Base-by-base conservation (phyloP, 2,797 vertebrate genomes). In the Ambastaia sidthimunki region DNA sequence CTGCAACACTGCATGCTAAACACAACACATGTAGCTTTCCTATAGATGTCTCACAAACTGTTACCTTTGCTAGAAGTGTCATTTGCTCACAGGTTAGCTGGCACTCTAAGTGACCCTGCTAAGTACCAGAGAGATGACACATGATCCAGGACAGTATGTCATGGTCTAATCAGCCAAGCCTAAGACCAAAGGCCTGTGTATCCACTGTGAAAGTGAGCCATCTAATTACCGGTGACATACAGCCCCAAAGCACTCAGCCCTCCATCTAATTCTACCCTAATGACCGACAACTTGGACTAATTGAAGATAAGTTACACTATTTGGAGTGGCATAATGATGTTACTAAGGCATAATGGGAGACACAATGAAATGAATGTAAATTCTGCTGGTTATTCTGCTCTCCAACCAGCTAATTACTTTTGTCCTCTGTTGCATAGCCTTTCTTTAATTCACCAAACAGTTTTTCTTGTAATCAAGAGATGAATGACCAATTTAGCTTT, bases 281-380 rank as follows among this genome's bases (percentile, higher is more conserved):
- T 71, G 82, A 82, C 84, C 68, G 21, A 80, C 76, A 81, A 47
- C 83, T 70, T 71, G 10, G 74, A 63, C 75, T 82, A 85, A 83
- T 74, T 78, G 68, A 82, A 83, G 84, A 84, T 82, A 81, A 82
- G 75, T 80, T 74, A 44, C 71, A 66, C 75, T 71, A 28, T 83
- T 83, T 85, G 65, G 70, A 69, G 59, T 15, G 57, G 79, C 18
- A 60, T 78, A 81, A 78, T 37, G 54, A 80, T 25, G 37, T 84
- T 85, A 80, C 79, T 54, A 31, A 66, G 76, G 68, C 74, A 63
- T 81, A 74, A 86, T 75, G 37, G 80, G 72, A 71, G n/a, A 69
- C 69, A 19, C 65, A 80, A 82, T 79, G 34, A 76, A 84, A 83
- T 37, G 67, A 63, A 4, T 55, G 72, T n/a, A 15, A 44, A 55